Percentiles rank a stretch among this genome's conserved stretches.
Conservation (phyloP, 2,113 vertebrate genomes). For the Nesoenas mayeri region DNA sequence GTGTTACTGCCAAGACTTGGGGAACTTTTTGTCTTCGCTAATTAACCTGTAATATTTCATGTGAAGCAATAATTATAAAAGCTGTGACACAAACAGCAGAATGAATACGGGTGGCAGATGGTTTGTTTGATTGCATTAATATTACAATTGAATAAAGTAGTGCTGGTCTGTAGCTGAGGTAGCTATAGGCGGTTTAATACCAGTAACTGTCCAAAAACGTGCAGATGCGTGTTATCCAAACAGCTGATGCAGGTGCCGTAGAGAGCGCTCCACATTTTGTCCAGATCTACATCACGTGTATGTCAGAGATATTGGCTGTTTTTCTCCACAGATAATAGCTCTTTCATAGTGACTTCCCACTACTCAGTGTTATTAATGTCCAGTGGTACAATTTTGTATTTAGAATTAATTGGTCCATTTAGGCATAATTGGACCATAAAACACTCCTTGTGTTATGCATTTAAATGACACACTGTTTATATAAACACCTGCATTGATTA, state of each 20-base stretch:
- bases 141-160: neutral
- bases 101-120: neutral
- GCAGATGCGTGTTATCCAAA: neutral
- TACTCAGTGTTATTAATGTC: constrained; percentile 22
- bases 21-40: neutral
- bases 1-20: neutral
- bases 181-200: neutral
- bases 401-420: constrained; percentile 26
- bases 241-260: neutral
- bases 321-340: neutral
- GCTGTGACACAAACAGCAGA: neutral
- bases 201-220: neutral
- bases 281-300: neutral
- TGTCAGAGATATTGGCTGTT: neutral
- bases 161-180: neutral
- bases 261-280: neutral
- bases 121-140: neutral
- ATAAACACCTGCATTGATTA: neutral
- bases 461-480: constrained; percentile 4
- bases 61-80: constrained; percentile 10
- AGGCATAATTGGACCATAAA: constrained; percentile 36
- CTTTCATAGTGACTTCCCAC: neutral
- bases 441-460: neutral
- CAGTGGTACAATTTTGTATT: neutral
- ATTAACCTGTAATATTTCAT: constrained; percentile 37